Conservation (phyloP, 1,140 invertebrate species). For the Hetaerina americana region DNA sequence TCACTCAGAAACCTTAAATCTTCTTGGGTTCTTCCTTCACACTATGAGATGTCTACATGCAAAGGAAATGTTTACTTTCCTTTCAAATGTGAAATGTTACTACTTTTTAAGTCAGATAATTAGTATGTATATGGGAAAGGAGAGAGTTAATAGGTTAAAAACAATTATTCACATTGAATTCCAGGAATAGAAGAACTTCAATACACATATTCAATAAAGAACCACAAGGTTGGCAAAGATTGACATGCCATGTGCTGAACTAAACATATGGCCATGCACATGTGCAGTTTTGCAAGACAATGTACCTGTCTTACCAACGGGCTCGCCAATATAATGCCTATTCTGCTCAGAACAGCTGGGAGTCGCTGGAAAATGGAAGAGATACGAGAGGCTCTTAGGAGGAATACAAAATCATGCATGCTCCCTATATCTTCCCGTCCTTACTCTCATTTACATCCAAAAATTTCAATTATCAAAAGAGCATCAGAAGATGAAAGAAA, state of each 20-base stretch:
- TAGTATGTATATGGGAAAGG: no score
- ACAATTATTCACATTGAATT: no score
- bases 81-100: not conserved
- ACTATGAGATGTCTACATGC: not conserved
- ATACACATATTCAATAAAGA: not conserved
- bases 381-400: not conserved
- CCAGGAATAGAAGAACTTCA: no score
- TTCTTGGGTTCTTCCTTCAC: not conserved
- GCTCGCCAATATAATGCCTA: slow-evolving; percentile 85
- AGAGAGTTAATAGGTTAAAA: no score
- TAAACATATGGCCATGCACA: not conserved
- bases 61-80: not conserved
- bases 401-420: not conserved
- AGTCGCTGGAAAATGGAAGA: slow-evolving; percentile 62
- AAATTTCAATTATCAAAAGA: not conserved
- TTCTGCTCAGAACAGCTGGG: slow-evolving; percentile 80
- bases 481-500: no score
- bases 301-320: slow-evolving; percentile 70
- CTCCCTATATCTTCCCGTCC: not conserved
- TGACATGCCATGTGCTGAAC: slow-evolving; percentile 2
- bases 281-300: slow-evolving; percentile 15
- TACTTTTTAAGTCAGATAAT: not conserved
- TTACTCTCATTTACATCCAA: not conserved
- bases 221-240: not conserved
- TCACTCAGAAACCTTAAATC: not conserved